Evolutionary conservation across 1,140 invertebrate genomes (phyloP), one percentile per base, ranked within the genome.

Genomic region (Bombus cullumanus): DNA sequence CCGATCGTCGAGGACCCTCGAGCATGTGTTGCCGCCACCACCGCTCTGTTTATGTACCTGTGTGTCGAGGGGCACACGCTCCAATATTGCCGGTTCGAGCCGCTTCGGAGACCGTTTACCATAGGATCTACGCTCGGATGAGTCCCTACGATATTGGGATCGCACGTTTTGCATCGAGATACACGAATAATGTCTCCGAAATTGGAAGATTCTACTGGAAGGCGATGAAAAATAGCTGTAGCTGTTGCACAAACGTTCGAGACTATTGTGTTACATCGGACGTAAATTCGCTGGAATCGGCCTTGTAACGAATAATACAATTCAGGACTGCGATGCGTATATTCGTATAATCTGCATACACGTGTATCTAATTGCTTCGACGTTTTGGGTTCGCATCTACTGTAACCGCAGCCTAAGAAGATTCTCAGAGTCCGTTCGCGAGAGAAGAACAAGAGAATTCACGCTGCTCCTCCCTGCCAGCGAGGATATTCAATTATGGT

Each of bases 401-500:
- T 12, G 22, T 25, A 39, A 37, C 2, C 13, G 25, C 10, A 41
- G 39, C 3, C 25, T 25, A n/a, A 15, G 43, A 66, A 66, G 37
- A 25, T 53, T 37, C 72, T 53, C 59, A 43, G 34, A 39, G 43
- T 25, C 3, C 18, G 37, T 76, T 28, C 10, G 37, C 43, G n/a
- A 53, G 9, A 39, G 9, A 37, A 10, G 13, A 6, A 13, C 22
- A 68, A n/a, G 43, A 39, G 77, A 68, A 22, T 43, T 39, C 74
- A 5, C 34, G 31, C 41, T 28, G 64, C 76, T 47, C 18, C 79
- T 59, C 47, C 66, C 83, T 79, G 47, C 43, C 81, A 74, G 82
- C 59, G 62, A 72, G 90, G 90, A 92, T 93, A 94, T 94, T 92
- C 92, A 92, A 94, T 94, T 93, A 94, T 89, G 81, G 66, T 85